Base-by-base conservation (phyloP, 2,888 invertebrate species). In the Eurois occulta region DNA sequence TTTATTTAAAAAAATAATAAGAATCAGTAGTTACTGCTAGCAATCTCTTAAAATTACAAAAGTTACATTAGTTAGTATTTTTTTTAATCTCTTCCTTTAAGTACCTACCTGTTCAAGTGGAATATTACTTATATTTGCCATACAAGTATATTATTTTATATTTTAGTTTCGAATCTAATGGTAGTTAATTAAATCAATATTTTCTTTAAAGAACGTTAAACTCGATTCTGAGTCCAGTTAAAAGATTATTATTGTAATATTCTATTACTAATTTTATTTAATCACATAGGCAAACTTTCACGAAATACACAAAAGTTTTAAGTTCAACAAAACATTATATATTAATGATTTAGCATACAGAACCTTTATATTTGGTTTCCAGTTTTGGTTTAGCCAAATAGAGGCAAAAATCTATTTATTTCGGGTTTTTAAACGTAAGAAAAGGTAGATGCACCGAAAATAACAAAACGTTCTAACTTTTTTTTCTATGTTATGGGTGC, bases 401-500 rank as follows among this genome's bases (percentile, higher is more conserved):
- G 3, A 0, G 24, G 2, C 4, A 48, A 43, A 52, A 67, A 21
- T 35, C 28, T 52, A 28, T 10, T 6, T 66, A 35, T 65, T 68
- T 46, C 2, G 0, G 1, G 24, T 21, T 67, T 71, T 55, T 32
- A 41, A 10, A 75, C 21, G 4, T 16, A 16, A 16, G 16, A 32
- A 58, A 64, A 67, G 75, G 67, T 76, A 55, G 72, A 76, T 84
- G 87, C 86, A 86, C 73, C 78, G 73, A 73, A 79, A 81, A 87
- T 85, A 95, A 94, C 94, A 84, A 94, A 96, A 96, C 96, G 96
- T 92, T 89, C 73, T 74, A 87, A 90, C 86, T 90, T 94, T 95
- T 95, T 95, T 95, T 94, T 94, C 93, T 95, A 92, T 95, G 93
- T 94, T 94, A 93, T 94, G 94, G 94, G 94, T 95, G 96, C 96